Conservation (phyloP, 1,140 invertebrate species). For the Zaprionus camerounensis region DNA sequence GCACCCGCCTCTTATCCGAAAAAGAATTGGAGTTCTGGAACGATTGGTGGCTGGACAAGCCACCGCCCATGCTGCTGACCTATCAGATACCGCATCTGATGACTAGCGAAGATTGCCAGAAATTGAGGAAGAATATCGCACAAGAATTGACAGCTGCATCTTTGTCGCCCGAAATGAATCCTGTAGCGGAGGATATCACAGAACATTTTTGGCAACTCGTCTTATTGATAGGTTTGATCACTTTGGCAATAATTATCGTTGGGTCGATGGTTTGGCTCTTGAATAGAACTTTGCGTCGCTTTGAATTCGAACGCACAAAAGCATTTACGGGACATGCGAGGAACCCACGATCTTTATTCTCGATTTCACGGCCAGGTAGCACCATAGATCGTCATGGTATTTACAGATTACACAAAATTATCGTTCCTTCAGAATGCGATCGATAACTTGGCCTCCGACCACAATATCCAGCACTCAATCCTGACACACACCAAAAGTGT, state of each 20-base stretch:
- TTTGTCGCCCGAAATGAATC: neutral
- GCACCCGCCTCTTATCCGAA: conserved; percentile 34
- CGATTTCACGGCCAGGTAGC: conserved; percentile 22
- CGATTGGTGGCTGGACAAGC: conserved; percentile 54
- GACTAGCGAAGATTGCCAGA: conserved; percentile 56
- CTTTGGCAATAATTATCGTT: conserved; percentile 3
- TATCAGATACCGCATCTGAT: conserved; percentile 42
- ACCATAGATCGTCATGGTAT: conserved; percentile 8
- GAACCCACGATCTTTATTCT: conserved; percentile 32
- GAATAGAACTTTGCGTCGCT: conserved; percentile 15
- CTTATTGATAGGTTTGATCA: neutral
- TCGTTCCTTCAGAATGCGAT: neutral
- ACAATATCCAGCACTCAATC: neutral
- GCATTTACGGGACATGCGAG: neutral
- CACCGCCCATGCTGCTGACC: neutral
- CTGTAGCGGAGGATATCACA: neutral
- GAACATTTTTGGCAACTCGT: conserved; percentile 2
- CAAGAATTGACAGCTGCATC: neutral
- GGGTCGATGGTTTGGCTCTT: conserved; percentile 18
- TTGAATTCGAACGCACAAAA: neutral
- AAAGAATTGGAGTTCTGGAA: conserved; percentile 52
- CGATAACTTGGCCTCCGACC: neutral
- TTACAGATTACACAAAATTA: conserved; percentile 18
- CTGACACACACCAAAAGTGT: neutral
- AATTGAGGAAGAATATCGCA: conserved; percentile 41